Evolutionary conservation across 2,888 invertebrate species (phyloP).

Genomic region (Oxycera nigricornis): DNA sequence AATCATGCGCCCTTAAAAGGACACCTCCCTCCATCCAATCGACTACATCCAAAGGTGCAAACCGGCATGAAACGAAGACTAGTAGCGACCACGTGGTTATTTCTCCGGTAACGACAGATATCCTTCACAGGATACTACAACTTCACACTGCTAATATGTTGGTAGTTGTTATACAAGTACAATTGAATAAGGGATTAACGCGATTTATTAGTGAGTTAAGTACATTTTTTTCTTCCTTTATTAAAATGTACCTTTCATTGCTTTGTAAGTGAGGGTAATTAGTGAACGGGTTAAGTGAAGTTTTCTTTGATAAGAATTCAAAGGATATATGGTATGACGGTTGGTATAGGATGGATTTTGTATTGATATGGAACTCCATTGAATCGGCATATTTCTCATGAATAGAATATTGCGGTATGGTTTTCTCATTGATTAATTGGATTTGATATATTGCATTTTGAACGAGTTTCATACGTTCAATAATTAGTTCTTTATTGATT

Average conservation of each 20-base stretch:
- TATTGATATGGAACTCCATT: too few relatives aligned
- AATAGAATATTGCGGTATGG: too few relatives aligned
- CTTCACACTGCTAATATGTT: not conserved
- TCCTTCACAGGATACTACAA: not conserved
- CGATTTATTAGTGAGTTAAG: constrained; percentile 19
- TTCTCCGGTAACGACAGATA: not conserved
- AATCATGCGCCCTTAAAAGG: not conserved
- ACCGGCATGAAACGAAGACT: not conserved
- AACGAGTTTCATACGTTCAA: too few relatives aligned
- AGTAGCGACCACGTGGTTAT: not conserved
- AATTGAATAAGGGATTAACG: constrained; percentile 22
- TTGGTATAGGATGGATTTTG: too few relatives aligned
- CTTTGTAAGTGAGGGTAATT: not conserved
- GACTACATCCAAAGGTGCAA: not conserved
- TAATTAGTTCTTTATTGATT: too few relatives aligned
- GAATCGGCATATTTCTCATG: too few relatives aligned
- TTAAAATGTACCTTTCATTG: not conserved
- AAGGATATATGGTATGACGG: not conserved
- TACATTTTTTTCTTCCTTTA: not conserved
- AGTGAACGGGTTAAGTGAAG: not conserved
- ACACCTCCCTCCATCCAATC: not conserved
- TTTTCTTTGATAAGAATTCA: not conserved
- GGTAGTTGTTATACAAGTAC: constrained; percentile 3
- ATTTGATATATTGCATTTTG: too few relatives aligned
- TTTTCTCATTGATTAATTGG: too few relatives aligned